A percentile compares a stretch with the other conserved stretches of the same genome.
Conservation (phyloP, 2,113 vertebrate species). For the Epinephelus fuscoguttatus region DNA sequence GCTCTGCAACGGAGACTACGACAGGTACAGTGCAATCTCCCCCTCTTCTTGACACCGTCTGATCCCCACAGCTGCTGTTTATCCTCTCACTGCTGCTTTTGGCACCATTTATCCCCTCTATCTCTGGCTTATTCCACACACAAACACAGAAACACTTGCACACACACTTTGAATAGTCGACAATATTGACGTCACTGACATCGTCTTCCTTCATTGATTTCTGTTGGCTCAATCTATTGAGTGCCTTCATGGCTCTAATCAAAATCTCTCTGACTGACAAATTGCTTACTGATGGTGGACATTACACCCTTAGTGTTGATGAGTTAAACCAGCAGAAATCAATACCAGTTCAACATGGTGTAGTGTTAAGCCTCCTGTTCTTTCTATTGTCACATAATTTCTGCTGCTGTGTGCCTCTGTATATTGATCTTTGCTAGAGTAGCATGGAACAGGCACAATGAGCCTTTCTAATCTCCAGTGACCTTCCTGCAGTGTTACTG, state of each 20-base stretch:
- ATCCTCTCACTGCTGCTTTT: neutral
- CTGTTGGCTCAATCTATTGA: slow-evolving; percentile 7
- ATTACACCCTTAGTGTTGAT: slow-evolving; percentile 20
- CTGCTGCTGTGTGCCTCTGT: slow-evolving; percentile 6
- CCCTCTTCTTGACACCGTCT: neutral
- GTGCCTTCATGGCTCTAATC: slow-evolving; percentile 19
- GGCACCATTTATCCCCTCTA: neutral
- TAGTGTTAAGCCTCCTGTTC: slow-evolving; percentile 22
- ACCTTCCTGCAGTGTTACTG: slow-evolving; percentile 2
- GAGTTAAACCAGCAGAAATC: slow-evolving; percentile 53
- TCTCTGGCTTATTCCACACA: slow-evolving; percentile 20
- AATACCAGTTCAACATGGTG: slow-evolving; percentile 34
- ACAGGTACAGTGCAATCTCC: slow-evolving; percentile 71
- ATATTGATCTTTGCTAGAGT: slow-evolving; percentile 36
- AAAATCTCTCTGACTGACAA: slow-evolving; percentile 38
- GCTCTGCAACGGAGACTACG: slow-evolving; percentile 83
- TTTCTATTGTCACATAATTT: slow-evolving; percentile 23
- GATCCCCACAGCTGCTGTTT: slow-evolving; percentile 16
- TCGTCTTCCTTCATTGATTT: slow-evolving; percentile 28
- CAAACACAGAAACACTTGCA: neutral
- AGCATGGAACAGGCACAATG: neutral
- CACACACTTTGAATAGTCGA: neutral
- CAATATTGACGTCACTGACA: slow-evolving; percentile 11
- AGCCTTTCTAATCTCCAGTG: slow-evolving; percentile 1
- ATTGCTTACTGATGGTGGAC: slow-evolving; percentile 20